phyloP scores from a whole-genome alignment of 1,140 invertebrate species.

The Lethocerus indicus region DNA sequence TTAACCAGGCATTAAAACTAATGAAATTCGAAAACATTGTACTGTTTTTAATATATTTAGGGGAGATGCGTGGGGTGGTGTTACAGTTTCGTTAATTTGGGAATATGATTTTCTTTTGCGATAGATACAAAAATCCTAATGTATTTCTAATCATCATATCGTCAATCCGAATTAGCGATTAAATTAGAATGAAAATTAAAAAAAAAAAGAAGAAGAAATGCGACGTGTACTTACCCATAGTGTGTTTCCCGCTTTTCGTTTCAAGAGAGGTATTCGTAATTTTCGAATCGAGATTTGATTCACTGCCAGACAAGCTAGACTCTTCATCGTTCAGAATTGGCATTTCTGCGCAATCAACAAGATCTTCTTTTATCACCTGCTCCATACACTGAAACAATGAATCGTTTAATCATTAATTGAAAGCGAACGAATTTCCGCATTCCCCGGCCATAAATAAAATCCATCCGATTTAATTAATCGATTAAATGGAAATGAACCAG shows the following conservation, averaged over 20 bases:
- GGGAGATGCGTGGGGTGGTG: too few species aligned
- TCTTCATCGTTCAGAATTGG: constrained; percentile 26
- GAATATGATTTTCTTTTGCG: too few species aligned
- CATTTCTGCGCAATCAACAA: constrained; percentile 24
- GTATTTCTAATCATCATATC: background rate
- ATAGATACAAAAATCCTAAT: too few species aligned
- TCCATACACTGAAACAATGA: constrained; percentile 19
- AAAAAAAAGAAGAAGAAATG: background rate
- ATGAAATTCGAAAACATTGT: too few species aligned
- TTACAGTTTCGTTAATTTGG: too few species aligned
- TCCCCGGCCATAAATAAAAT: too few species aligned
- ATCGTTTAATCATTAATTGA: too few species aligned
- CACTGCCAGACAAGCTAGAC: constrained; percentile 30
- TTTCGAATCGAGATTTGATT: constrained; percentile 24
- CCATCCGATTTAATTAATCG: too few species aligned
- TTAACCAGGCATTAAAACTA: background rate
- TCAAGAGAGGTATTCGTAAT: constrained; percentile 10
- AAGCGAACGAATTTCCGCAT: too few species aligned
- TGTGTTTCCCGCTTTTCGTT: constrained; percentile 7
- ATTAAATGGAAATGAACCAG: too few species aligned
- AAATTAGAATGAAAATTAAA: background rate
- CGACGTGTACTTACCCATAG: constrained; percentile 7
- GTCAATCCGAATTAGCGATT: background rate
- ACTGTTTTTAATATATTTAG: too few species aligned
- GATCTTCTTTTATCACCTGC: constrained; percentile 20